A percentile compares a stretch with the other conserved stretches of the same genome.
These are phyloP conservation scores for Lucilia cuprina DNA, from an alignment of 1,140 invertebrate genomes.

Conservation along the genomic window DNA sequence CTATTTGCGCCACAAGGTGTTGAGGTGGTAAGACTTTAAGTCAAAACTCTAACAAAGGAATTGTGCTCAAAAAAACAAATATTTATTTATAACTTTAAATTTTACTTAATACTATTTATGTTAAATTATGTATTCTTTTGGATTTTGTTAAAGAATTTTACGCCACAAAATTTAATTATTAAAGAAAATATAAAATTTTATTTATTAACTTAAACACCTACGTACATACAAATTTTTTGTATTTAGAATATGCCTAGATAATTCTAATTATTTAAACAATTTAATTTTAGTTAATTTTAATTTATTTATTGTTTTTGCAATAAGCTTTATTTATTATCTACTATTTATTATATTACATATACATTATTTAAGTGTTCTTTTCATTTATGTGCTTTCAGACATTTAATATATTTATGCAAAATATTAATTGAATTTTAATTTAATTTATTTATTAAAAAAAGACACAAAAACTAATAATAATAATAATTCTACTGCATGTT, in stretches of 20 bases:
- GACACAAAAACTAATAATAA: neutral
- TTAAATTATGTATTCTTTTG: too few relatives aligned
- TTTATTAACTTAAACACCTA: neutral
- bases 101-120: too few relatives aligned
- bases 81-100: too few relatives aligned
- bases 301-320: neutral
- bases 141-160: too few relatives aligned
- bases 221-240: neutral
- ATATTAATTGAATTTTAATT: neutral
- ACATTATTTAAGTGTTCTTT: neutral
- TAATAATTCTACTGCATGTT: neutral
- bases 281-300: neutral
- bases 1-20: conserved; percentile 68
- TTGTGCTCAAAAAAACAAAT: neutral
- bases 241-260: neutral
- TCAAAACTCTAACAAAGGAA: neutral
- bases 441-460: neutral
- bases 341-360: neutral
- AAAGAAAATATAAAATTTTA: too few relatives aligned
- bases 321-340: neutral
- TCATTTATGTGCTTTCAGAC: neutral
- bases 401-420: neutral
- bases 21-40: conserved; percentile 54
- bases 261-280: neutral
- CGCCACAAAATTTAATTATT: too few relatives aligned